Evolutionary conservation across 2,113 vertebrate species (phyloP), one percentile per base, ranked within the genome.

Genomic region (Nymphicus hollandicus): DNA sequence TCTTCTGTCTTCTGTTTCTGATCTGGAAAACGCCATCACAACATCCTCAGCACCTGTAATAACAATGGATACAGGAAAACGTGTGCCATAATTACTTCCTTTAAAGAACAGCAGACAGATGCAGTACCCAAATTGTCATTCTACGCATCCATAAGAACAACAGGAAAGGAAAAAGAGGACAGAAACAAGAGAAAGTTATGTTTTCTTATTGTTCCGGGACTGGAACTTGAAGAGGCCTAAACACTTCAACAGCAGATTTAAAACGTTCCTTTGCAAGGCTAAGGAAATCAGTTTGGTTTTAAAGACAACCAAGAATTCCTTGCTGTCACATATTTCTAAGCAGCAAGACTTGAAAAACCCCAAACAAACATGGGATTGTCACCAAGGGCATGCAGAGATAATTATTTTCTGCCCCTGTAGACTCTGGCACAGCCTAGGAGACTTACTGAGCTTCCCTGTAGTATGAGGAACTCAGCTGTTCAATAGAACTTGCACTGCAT

Each of bases 11-110:
- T 99, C 99, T 3, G 99, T 98, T 97, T 99, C 99, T 97, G 99
- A 99, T 96, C 99, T 98, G 90, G 99, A 99, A 98, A 99, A 99
- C 3, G 99, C 99, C 99, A 99, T 99, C 97, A 99, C 99, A 89
- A 99, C 99, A 7, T 99, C 99, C 97, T 99, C 99, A 28, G 99
- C 99, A 98, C 99, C 99, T 99, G 97, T 25, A 95, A 83, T 28
- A 35, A 66, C n/a, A 87, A 60, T 0, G 17, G 86, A 63, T 18
- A 86, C 46, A 80, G 92, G 65, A 87, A 83, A 90, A 65, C 1
- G 1, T 7, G 55, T 58, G 47, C 55, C 50, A n/a, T 9, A 7
- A 43, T 86, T 60, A 47, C 17, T 73, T 83, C 60, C 41, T 74
- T 43, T 25, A 9, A 10, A 27, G 37, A 61, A 41, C 41, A 58